Conservation (phyloP, 2,888 invertebrate species). For the Psylliodes chrysocephalus region DNA sequence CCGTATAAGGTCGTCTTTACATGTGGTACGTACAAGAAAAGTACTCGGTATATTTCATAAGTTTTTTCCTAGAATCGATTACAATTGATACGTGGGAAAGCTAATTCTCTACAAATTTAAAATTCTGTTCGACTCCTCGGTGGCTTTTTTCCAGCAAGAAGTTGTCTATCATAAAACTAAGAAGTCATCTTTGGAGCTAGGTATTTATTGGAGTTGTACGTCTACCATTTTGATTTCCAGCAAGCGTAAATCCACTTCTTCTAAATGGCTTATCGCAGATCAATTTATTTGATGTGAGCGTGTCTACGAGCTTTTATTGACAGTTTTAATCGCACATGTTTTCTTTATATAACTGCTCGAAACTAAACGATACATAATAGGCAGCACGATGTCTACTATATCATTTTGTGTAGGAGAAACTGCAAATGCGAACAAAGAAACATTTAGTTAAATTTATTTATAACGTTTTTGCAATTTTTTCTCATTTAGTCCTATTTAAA, state of each 20-base stretch:
- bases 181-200: slow-evolving; percentile 52
- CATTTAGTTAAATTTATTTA: too few relatives aligned
- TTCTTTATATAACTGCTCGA: slow-evolving; percentile 5
- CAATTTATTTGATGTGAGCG: slow-evolving; percentile 15
- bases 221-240: slow-evolving; percentile 51
- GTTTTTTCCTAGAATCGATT: slow-evolving; percentile 47
- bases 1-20: slow-evolving; percentile 42
- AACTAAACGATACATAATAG: slow-evolving; percentile 8
- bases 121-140: slow-evolving; percentile 52
- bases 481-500: too few relatives aligned
- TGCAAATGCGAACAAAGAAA: too few relatives aligned
- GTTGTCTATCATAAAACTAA: slow-evolving; percentile 49
- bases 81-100: slow-evolving; percentile 57
- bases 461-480: too few relatives aligned
- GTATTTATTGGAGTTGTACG: slow-evolving; percentile 54
- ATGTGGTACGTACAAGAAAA: slow-evolving; percentile 31
- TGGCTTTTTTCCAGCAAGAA: slow-evolving; percentile 42
- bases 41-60: slow-evolving; percentile 44
- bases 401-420: neutral
- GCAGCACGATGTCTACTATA: neutral
- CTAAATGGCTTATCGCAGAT: slow-evolving; percentile 28
- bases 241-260: slow-evolving; percentile 42
- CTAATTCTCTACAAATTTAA: slow-evolving; percentile 57
- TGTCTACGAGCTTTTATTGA: slow-evolving; percentile 19
- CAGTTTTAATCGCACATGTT: slow-evolving; percentile 12